A percentile compares a stretch with the other conserved stretches of the same genome.
These are phyloP conservation scores for Marisa cornuarietis DNA, from an alignment of 1,140 invertebrate genomes.

Conservation along the genomic window DNA sequence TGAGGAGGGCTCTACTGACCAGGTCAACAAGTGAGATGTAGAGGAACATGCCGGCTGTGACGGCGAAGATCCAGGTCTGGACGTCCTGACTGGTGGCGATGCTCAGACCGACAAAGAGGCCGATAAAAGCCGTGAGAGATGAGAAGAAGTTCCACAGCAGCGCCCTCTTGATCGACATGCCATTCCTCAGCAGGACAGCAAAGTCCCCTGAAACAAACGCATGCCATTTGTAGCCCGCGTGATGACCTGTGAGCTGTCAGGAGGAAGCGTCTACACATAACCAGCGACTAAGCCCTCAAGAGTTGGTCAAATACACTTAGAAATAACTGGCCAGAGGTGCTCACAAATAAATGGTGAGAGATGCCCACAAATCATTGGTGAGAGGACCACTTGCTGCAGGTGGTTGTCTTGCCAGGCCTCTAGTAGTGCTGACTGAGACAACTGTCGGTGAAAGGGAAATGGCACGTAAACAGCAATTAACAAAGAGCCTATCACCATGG, in stretches of 20 bases:
- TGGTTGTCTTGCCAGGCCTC: not conserved
- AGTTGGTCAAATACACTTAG: too few relatives aligned
- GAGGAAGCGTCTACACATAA: not conserved
- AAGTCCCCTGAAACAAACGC: constrained; percentile 78
- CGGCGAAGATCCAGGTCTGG: constrained; percentile 71
- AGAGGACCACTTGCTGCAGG: not conserved
- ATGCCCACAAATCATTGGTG: not conserved
- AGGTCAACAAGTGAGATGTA: constrained; percentile 74
- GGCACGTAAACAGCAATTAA: too few relatives aligned
- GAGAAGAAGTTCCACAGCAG: constrained; percentile 75
- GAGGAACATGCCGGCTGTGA: constrained; percentile 74
- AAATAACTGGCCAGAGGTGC: not conserved
- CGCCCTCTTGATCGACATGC: constrained; percentile 74
- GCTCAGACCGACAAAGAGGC: constrained; percentile 71
- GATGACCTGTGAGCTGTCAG: constrained; percentile 10
- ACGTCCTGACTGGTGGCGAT: constrained; percentile 54
- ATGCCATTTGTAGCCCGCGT: constrained; percentile 1
- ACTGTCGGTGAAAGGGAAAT: too few relatives aligned
- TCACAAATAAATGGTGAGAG: not conserved
- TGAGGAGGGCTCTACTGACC: constrained; percentile 61
- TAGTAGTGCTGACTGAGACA: too few relatives aligned
- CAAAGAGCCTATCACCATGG: too few relatives aligned
- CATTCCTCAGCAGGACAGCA: constrained; percentile 88
- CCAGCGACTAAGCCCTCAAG: too few relatives aligned
- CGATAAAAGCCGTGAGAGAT: constrained; percentile 74